Conservation (phyloP, 2,888 invertebrate genomes). For the Clunio marinus region DNA sequence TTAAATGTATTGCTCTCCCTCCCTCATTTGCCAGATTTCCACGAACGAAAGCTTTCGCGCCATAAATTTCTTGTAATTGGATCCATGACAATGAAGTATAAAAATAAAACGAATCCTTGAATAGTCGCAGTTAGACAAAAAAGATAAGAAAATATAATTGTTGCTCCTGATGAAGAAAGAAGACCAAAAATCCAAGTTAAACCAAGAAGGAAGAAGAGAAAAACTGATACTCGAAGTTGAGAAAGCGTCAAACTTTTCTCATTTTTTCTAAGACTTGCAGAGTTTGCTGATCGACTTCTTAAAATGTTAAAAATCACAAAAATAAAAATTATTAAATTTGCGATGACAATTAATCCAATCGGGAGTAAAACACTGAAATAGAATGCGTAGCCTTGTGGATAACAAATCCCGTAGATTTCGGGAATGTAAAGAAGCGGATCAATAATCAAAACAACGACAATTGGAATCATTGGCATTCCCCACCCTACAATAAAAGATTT, state of each 20-base stretch:
- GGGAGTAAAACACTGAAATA: slow-evolving; percentile 56
- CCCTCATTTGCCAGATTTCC: not conserved
- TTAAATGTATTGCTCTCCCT: not conserved
- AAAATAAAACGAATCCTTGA: slow-evolving; percentile 60
- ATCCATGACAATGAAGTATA: slow-evolving; percentile 59
- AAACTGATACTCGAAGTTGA: slow-evolving; percentile 56
- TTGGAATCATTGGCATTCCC: slow-evolving; percentile 59
- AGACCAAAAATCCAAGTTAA: slow-evolving; percentile 61
- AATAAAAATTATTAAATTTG: slow-evolving; percentile 56
- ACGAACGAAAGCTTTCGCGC: slow-evolving; percentile 42
- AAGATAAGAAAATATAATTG: slow-evolving; percentile 57
- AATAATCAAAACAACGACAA: slow-evolving; percentile 52
- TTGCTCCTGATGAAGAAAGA: slow-evolving; percentile 52
- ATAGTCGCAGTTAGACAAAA: slow-evolving; percentile 61
- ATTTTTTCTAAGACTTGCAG: slow-evolving; percentile 50
- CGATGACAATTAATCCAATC: slow-evolving; percentile 53
- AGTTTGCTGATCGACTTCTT: slow-evolving; percentile 51
- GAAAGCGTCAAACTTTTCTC: slow-evolving; percentile 50
- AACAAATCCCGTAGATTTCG: slow-evolving; percentile 52
- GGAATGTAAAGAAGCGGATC: slow-evolving; percentile 54
- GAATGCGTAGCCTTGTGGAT: slow-evolving; percentile 54
- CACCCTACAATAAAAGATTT: slow-evolving; percentile 62
- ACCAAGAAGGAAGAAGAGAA: slow-evolving; percentile 60
- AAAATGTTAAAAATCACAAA: slow-evolving; percentile 55
- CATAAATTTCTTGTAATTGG: slow-evolving; percentile 55